Evolutionary conservation across 2,113 vertebrate genomes (phyloP).

Genomic region (Rhodinocichla rosea): DNA sequence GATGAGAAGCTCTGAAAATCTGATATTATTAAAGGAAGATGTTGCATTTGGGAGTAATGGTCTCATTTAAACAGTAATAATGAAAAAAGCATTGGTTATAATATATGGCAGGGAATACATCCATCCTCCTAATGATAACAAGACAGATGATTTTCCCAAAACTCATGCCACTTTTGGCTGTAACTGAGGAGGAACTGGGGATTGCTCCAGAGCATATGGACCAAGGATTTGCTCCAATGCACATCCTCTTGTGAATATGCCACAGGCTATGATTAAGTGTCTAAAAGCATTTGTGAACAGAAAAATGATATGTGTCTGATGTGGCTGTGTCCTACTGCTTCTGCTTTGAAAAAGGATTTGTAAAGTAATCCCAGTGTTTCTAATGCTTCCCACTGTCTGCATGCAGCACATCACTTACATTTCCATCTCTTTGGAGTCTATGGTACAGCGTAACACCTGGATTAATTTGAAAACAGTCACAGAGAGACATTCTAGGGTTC

Average conservation of each 20-base stretch:
- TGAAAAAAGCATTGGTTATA: background rate
- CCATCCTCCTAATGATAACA: background rate
- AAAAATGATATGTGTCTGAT: background rate
- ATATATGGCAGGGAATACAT: background rate
- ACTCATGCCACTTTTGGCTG: conserved; percentile 12
- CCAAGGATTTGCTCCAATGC: background rate
- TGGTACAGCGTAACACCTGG: background rate
- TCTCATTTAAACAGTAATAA: conserved; percentile 1
- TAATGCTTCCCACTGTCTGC: background rate
- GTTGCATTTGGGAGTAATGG: background rate
- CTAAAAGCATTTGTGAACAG: background rate
- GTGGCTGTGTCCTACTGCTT: background rate
- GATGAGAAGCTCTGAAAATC: background rate
- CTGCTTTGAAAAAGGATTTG: conserved; percentile 20
- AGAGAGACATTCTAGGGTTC: background rate
- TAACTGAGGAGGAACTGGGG: background rate
- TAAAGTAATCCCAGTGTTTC: background rate
- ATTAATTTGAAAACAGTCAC: background rate
- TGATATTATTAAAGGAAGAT: background rate
- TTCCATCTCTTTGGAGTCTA: background rate
- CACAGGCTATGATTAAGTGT: background rate
- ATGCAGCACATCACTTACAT: background rate
- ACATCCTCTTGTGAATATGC: background rate
- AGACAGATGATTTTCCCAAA: background rate
- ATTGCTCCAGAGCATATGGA: conserved; percentile 38